phyloP scores from a whole-genome alignment of 2,797 vertebrate genomes.

The Zalophus californianus region DNA sequence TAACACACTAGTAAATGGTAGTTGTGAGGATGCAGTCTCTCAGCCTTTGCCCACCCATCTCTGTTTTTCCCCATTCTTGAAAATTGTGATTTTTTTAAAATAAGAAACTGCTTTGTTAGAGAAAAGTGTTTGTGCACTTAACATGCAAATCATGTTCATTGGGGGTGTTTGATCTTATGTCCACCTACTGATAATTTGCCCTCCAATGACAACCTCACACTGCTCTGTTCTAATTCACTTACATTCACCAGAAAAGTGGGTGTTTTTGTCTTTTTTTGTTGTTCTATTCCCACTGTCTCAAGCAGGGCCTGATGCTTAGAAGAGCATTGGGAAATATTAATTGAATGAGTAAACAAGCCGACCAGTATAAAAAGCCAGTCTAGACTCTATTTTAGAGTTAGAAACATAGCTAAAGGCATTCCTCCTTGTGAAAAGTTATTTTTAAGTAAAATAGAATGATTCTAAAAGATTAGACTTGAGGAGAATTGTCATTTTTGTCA shows the following conservation, averaged over 20 bases:
- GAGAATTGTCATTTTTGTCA: not conserved
- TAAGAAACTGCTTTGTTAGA: not conserved
- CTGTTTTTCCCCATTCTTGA: not conserved
- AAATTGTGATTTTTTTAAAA: not conserved
- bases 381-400: not conserved
- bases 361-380: not conserved
- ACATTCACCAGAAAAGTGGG: not conserved
- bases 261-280: not conserved
- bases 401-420: not conserved
- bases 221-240: not conserved
- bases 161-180: not conserved
- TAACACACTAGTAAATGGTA: not conserved
- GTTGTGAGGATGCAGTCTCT: not conserved
- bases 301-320: not conserved
- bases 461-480: not conserved
- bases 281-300: not conserved
- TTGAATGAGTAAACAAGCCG: not conserved
- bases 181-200: not conserved
- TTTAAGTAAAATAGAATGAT: constrained; percentile 8
- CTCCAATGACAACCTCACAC: not conserved
- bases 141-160: not conserved
- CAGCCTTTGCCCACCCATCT: not conserved
- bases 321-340: not conserved
- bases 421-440: not conserved
- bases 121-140: not conserved